These are phyloP conservation scores for Potamilus streckersoni DNA, from an alignment of 1,140 invertebrate genomes.

Conservation along the genomic window DNA sequence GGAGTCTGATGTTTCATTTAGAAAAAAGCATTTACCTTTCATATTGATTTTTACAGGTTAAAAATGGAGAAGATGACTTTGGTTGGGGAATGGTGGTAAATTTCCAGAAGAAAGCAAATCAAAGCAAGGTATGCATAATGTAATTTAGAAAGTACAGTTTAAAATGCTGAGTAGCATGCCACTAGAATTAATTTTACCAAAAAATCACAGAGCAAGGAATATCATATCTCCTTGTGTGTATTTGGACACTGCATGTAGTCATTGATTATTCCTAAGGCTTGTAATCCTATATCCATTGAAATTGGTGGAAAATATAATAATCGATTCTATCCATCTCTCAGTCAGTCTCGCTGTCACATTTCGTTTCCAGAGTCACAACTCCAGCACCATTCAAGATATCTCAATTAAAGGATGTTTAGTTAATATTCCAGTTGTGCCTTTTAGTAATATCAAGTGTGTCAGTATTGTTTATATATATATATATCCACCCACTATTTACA, in stretches of 20 bases:
- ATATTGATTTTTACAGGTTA: constrained; percentile 74
- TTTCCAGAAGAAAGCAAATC: constrained; percentile 82
- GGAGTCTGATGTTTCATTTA: too few species aligned
- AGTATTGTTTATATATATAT: too few species aligned
- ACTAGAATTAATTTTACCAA: too few species aligned
- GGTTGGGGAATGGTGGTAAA: constrained; percentile 97
- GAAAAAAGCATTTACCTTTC: too few species aligned
- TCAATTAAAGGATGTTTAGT: too few species aligned
- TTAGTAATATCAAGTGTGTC: too few species aligned
- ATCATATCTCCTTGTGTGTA: neutral
- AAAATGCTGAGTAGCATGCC: neutral
- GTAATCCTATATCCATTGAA: too few species aligned
- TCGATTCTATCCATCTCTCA: neutral
- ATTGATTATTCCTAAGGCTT: neutral
- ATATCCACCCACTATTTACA: too few species aligned
- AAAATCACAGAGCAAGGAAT: too few species aligned
- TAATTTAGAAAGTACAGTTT: neutral
- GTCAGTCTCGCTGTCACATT: neutral
- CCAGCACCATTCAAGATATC: too few species aligned
- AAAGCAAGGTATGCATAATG: constrained; percentile 61
- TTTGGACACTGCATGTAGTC: neutral
- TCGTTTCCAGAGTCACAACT: neutral
- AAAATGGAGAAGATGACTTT: constrained; percentile 87
- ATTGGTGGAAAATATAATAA: neutral
- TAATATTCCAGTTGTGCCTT: too few species aligned